Conservation (phyloP, 2,797 vertebrate species). For the Myotis findleyi region DNA sequence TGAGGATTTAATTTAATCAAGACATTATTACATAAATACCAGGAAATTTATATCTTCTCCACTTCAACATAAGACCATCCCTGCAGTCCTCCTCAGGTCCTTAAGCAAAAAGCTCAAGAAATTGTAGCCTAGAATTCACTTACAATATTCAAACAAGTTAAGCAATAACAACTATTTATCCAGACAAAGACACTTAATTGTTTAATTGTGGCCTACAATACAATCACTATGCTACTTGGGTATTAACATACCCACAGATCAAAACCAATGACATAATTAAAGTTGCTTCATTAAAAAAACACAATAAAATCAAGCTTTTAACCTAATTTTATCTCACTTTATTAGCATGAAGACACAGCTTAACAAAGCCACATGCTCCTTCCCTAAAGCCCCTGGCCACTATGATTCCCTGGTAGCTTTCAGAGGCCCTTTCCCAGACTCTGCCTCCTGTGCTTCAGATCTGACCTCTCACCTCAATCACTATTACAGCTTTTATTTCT, state of each 20-base stretch:
- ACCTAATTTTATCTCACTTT: slow-evolving; percentile 54
- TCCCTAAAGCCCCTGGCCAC: neutral
- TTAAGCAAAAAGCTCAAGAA: slow-evolving; percentile 57
- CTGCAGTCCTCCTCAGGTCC: neutral
- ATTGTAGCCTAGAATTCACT: slow-evolving; percentile 37
- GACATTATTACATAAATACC: slow-evolving; percentile 5
- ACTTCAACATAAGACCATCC: slow-evolving; percentile 22
- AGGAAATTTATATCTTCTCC: slow-evolving; percentile 39
- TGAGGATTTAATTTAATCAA: slow-evolving; percentile 49
- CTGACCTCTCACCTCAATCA: neutral
- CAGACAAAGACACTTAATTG: slow-evolving; percentile 54
- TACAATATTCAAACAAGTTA: slow-evolving; percentile 59
- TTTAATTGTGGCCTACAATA: slow-evolving; percentile 54
- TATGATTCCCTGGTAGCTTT: neutral
- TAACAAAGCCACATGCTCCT: slow-evolving; percentile 50
- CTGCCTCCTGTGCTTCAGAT: neutral
- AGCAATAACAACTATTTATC: slow-evolving; percentile 60
- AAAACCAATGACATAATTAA: slow-evolving; percentile 57
- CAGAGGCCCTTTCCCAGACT: neutral
- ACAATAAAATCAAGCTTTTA: slow-evolving; percentile 56
- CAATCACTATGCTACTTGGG: slow-evolving; percentile 38
- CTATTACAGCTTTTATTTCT: slow-evolving; percentile 36
- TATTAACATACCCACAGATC: slow-evolving; percentile 59
- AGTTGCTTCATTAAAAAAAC: slow-evolving; percentile 39
- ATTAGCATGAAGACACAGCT: neutral